phyloP scores from a whole-genome alignment of 2,797 vertebrate genomes.

The Lophius americanus region DNA sequence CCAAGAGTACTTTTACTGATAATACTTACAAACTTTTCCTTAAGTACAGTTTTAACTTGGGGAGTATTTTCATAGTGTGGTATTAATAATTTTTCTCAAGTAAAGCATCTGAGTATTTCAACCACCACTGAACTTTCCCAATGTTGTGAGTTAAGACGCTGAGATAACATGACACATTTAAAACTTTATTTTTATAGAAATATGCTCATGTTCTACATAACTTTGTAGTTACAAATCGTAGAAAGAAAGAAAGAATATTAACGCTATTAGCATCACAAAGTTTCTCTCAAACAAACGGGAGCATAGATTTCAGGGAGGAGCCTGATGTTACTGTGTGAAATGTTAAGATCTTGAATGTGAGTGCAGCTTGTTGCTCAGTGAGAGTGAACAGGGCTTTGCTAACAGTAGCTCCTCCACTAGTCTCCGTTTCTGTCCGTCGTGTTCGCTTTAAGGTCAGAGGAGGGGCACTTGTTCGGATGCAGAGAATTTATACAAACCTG shows the following conservation, averaged over 20 bases:
- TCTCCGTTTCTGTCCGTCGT: constrained; percentile 57
- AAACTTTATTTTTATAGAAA: constrained; percentile 85
- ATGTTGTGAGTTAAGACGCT: background rate
- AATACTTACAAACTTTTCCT: too few relatives aligned
- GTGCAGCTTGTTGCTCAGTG: constrained; percentile 55
- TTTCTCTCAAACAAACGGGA: constrained; percentile 68
- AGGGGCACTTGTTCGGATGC: constrained; percentile 50
- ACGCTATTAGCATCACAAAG: constrained; percentile 75
- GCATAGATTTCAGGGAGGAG: constrained; percentile 62
- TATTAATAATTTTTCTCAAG: too few relatives aligned
- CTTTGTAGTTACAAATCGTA: constrained; percentile 80
- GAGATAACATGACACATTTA: constrained; percentile 67
- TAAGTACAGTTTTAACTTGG: too few relatives aligned
- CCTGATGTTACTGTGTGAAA: constrained; percentile 71
- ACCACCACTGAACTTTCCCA: background rate
- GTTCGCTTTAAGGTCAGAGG: constrained; percentile 55
- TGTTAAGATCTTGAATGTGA: constrained; percentile 69
- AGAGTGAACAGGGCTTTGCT: constrained; percentile 42
- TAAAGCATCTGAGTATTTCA: too few relatives aligned
- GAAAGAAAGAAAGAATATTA: constrained; percentile 79
- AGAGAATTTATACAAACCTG: constrained; percentile 75
- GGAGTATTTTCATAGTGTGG: too few relatives aligned
- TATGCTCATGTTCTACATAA: constrained; percentile 80
- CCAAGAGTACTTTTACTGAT: too few relatives aligned
- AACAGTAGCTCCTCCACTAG: constrained; percentile 43